Base-by-base conservation (phyloP, 2,113 vertebrate species). In the Papio anubis region DNA sequence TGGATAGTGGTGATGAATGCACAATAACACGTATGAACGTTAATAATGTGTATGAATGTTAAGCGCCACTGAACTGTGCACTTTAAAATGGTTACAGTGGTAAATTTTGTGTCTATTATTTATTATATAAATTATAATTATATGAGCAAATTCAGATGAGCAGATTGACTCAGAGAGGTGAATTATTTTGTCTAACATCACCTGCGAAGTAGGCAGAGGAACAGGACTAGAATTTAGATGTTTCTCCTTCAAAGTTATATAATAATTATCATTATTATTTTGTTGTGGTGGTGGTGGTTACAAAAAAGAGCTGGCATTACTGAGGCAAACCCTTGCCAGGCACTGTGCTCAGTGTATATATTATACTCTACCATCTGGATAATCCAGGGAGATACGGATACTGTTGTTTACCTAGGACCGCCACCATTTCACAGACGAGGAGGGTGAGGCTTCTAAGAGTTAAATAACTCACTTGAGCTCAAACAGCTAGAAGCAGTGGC, bases 341-440 rank as follows among this genome's bases (percentile, higher is more conserved):
- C 40, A n/a, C 57, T n/a, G 35, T 21, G 38, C 76, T 70, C 4
- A 5, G 57, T 5, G 4, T n/a, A 1, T 6, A 1, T 7, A 4
- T 17, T 6, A 2, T 14, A 2, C 73, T 50, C 75, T 50, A 80
- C 21, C 35, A 30, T 35, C 50, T 35, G 21, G 0, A 9, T 11
- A 14, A 38, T 20, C 17, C 35, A 35, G 45, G 38, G 48, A 48
- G 18, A 13, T 20, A 5, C 30, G 55, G 25, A 38, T n/a, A 11
- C 45, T n/a, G 1, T 35, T 75, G 5, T 13, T 91, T 4, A 40
- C 35, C 21, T 14, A 13, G 45, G 3, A 2, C 43, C 13, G 4
- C 48, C 30, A 8, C 81, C 9, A 5, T 40, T 66, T 66, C 85
- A 59, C 50, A 68, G 55, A 48, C 8, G 8, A 92, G 66, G 57